Evolutionary conservation across 2,113 vertebrate species (phyloP).

Genomic region (Sphaerodactylus townsendi): DNA sequence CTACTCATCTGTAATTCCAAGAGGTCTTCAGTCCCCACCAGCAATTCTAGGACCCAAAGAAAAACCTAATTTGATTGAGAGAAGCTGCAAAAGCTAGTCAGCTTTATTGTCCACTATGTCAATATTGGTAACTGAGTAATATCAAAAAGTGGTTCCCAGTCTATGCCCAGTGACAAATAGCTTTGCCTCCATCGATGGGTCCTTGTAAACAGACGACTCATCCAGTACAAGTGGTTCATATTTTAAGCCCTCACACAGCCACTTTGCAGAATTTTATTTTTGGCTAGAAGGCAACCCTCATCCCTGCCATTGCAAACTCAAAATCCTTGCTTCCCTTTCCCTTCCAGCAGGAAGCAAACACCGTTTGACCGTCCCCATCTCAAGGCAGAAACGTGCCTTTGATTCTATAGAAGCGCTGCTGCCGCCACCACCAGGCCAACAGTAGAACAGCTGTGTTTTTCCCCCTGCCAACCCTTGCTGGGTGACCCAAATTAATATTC

Average conservation of each 20-base stretch:
- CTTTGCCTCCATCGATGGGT: neutral
- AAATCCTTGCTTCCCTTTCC: fast-evolving
- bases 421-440: conserved; percentile 78
- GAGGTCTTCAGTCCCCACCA: too few relatives aligned
- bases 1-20: too few relatives aligned
- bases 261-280: neutral
- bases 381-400: fast-evolving
- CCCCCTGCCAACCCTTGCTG: neutral
- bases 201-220: too few relatives aligned
- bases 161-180: neutral
- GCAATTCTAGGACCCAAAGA: too few relatives aligned
- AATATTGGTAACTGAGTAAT: too few relatives aligned
- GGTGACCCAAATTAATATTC: neutral
- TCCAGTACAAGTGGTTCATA: neutral
- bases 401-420: conserved; percentile 69
- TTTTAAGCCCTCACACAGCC: neutral
- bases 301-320: fast-evolving
- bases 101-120: neutral
- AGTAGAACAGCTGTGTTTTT: neutral
- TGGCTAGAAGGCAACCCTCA: fast-evolving
- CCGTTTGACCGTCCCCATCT: neutral
- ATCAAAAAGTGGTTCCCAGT: neutral
- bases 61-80: too few relatives aligned
- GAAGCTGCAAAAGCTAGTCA: too few relatives aligned
- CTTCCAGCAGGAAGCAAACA: neutral